Evolutionary conservation across 2,888 invertebrate genomes (phyloP), one percentile per base, ranked within the genome.

Genomic region (Diplolepis rosae): DNA sequence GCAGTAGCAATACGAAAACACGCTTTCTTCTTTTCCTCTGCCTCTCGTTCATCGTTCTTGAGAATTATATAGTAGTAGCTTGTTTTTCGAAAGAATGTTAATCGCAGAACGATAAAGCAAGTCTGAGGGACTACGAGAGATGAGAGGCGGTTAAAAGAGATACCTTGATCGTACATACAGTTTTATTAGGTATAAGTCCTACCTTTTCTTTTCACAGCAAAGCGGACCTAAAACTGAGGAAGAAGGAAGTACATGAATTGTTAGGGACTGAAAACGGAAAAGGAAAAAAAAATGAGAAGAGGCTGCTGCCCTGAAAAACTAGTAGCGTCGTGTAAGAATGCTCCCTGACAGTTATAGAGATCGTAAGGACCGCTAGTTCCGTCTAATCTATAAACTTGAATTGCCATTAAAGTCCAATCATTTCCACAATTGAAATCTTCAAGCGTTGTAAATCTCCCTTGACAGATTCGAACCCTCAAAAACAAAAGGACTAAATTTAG

Each of bases 291-390:
- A 27, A 35, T 22, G 45, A 69, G 56, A 70, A 50, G 73, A 77
- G 78, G 76, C 73, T 74, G 78, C 69, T 77, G 75, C 76, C 76
- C 79, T 81, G 83, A 83, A 83, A 83, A 83, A 82, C 83, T 83
- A 79, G 83, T 81, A 83, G 83, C 82, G 78, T 78, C 79, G 71
- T 74, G 77, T 78, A 82, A 83, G 83, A 83, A 83, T 83, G 81
- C 80, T 77, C 81, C 77, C 77, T 71, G 73, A 71, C 78, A 71
- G 75, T 77, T 69, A 70, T 6, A 11, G 35, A 39, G 11, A 32
- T 56, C 56, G 32, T 22, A 39, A 56, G 24, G 22, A 22, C 32
- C 32, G 56, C 56, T 54, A 22, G 22, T 18, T n/a, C n/a, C n/a
- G n/a, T n/a, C n/a, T n/a, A n/a, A n/a, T n/a, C n/a, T n/a, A n/a